These are phyloP conservation scores for Amblyteles armatorius DNA, from an alignment of 2,888 invertebrate species.

Conservation along the genomic window DNA sequence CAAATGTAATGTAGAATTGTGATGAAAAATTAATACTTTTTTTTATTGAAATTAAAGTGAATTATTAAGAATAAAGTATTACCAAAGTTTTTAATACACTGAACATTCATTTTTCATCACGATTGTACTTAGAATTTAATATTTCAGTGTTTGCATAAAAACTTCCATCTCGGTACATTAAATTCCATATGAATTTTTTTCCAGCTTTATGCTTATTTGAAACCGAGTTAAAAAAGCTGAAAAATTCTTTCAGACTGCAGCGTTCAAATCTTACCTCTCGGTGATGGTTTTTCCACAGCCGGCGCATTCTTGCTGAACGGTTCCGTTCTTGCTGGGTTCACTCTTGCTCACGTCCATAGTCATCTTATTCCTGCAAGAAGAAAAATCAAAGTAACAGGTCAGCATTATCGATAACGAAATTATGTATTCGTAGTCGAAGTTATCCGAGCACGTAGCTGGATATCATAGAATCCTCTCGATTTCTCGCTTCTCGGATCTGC, in stretches of 20 bases:
- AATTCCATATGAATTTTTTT: neutral
- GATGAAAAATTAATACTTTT: too few species aligned
- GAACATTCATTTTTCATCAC: too few species aligned
- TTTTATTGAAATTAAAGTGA: too few species aligned
- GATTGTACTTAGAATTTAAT: too few species aligned
- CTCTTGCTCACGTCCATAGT: slow-evolving; percentile 83
- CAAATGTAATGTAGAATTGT: neutral
- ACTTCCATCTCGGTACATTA: too few species aligned
- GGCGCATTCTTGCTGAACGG: slow-evolving; percentile 89
- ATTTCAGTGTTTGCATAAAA: too few species aligned
- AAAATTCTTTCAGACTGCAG: neutral
- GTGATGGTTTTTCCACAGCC: slow-evolving; percentile 95
- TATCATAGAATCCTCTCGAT: slow-evolving; percentile 51
- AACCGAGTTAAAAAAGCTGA: neutral
- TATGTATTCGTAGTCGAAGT: slow-evolving; percentile 20
- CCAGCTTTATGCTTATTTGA: neutral
- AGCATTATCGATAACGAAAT: neutral
- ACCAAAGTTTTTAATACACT: too few species aligned
- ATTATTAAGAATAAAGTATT: too few species aligned
- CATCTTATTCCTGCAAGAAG: slow-evolving; percentile 76
- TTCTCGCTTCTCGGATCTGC: slow-evolving; percentile 21
- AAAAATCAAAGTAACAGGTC: slow-evolving; percentile 45
- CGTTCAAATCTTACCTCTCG: slow-evolving; percentile 87
- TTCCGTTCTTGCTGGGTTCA: slow-evolving; percentile 81
- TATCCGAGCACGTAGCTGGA: slow-evolving; percentile 22